These are phyloP conservation scores for Pachyseris speciosa DNA, from an alignment of 64 coral and sea anemone species.

Conservation along the genomic window DNA sequence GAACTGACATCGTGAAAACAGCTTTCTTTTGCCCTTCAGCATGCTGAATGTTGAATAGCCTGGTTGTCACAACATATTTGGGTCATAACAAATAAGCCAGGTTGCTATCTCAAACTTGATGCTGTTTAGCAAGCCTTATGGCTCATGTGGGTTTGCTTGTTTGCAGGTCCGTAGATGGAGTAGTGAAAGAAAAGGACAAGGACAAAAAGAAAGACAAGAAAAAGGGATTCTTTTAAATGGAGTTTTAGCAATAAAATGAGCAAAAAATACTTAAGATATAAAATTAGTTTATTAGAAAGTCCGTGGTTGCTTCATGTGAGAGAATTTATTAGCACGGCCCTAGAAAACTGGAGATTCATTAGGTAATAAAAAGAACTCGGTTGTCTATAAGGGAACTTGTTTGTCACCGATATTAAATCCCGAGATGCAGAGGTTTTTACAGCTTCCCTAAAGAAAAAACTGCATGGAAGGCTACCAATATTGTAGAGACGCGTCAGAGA, in stretches of 20 bases:
- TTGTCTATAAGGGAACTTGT: background rate
- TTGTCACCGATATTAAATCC: background rate
- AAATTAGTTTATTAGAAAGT: background rate
- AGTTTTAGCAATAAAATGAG: background rate
- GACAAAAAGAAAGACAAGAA: conserved; percentile 76
- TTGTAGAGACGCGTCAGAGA: too few species aligned
- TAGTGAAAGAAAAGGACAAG: conserved; percentile 65
- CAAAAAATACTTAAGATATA: background rate
- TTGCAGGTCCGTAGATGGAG: conserved; percentile 64
- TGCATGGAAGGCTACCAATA: too few species aligned
- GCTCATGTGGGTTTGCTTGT: background rate
- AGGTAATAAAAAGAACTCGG: background rate
- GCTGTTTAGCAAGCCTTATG: too few species aligned
- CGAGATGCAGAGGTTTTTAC: too few species aligned
- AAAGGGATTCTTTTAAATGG: conserved; percentile 77
- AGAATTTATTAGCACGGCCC: background rate
- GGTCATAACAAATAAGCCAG: background rate
- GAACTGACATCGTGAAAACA: too few species aligned
- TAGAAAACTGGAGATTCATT: background rate
- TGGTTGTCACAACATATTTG: too few species aligned
- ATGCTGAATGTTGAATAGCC: too few species aligned
- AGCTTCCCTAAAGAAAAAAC: too few species aligned
- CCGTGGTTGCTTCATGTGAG: background rate
- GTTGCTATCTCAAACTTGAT: too few species aligned
- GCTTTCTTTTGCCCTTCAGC: too few species aligned